phyloP scores from a whole-genome alignment of 2,888 invertebrate species.

The Rhagium mordax region DNA sequence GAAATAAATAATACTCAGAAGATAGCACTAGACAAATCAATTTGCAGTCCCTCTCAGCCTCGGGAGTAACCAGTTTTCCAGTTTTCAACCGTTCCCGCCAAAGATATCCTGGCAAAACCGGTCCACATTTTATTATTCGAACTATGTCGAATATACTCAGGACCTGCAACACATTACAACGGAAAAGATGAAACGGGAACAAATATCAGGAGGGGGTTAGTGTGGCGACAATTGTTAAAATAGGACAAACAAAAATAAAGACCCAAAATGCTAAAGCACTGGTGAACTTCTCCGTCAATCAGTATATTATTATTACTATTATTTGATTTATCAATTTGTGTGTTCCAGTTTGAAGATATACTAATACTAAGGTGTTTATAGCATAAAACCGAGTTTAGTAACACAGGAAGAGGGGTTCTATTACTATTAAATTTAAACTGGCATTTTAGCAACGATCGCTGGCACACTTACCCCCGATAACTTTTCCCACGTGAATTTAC shows the following conservation, averaged over 20 bases:
- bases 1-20: conserved; percentile 64
- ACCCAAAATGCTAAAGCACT: too few relatives aligned
- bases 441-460: not conserved
- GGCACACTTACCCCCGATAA: not conserved
- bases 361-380: too few relatives aligned
- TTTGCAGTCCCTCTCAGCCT: conserved; percentile 65
- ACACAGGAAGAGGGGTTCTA: not conserved
- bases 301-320: too few relatives aligned
- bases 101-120: conserved; percentile 61
- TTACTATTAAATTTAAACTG: not conserved
- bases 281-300: too few relatives aligned
- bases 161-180: conserved; percentile 51
- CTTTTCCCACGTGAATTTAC: conserved; percentile 54
- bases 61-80: conserved; percentile 59
- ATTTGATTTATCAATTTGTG: too few relatives aligned
- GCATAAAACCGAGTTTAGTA: too few relatives aligned
- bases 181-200: not conserved
- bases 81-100: conserved; percentile 58
- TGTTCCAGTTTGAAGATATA: too few relatives aligned
- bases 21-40: conserved; percentile 65
- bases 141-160: conserved; percentile 64
- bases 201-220: conserved; percentile 1
- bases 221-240: not conserved
- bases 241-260: too few relatives aligned
- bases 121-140: conserved; percentile 63